phyloP scores from a whole-genome alignment of 1,140 invertebrate genomes.

The Cyphomyrmex costatus region DNA sequence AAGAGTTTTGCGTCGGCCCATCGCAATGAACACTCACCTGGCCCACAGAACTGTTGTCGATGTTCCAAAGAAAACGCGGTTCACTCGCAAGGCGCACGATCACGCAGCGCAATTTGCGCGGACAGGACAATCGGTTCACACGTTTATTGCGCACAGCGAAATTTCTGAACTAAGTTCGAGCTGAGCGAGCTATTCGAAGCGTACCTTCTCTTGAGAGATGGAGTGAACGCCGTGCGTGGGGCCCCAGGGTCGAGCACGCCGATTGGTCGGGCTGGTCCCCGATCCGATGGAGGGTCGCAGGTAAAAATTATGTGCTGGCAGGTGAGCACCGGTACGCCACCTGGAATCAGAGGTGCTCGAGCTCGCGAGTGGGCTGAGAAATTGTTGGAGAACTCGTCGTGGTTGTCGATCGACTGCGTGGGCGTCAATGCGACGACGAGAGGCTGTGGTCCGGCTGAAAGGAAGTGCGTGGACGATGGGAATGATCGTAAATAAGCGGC shows the following conservation, averaged over 20 bases:
- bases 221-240: constrained; percentile 71
- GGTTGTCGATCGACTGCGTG: constrained; percentile 50
- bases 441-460: constrained; percentile 1
- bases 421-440: constrained; percentile 34
- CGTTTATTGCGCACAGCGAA: constrained; percentile 52
- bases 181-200: constrained; percentile 31
- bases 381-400: constrained; percentile 9
- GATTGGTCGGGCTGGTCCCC: constrained; percentile 67
- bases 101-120: constrained; percentile 27
- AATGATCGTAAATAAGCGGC: not conserved
- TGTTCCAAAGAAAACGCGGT: not conserved
- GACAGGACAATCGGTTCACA: constrained; percentile 31
- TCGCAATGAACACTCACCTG: constrained; percentile 57
- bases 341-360: constrained; percentile 52
- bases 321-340: constrained; percentile 78
- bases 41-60: not conserved
- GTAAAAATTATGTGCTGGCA: constrained; percentile 81
- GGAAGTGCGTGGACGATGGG: constrained; percentile 33
- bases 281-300: constrained; percentile 63
- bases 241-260: constrained; percentile 65
- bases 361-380: not conserved
- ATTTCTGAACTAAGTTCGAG: constrained; percentile 69
- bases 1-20: not conserved
- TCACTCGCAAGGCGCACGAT: constrained; percentile 31
- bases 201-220: constrained; percentile 27